Evolutionary conservation across 2,797 vertebrate genomes (phyloP).

Genomic region (Brachyalestes nurse): DNA sequence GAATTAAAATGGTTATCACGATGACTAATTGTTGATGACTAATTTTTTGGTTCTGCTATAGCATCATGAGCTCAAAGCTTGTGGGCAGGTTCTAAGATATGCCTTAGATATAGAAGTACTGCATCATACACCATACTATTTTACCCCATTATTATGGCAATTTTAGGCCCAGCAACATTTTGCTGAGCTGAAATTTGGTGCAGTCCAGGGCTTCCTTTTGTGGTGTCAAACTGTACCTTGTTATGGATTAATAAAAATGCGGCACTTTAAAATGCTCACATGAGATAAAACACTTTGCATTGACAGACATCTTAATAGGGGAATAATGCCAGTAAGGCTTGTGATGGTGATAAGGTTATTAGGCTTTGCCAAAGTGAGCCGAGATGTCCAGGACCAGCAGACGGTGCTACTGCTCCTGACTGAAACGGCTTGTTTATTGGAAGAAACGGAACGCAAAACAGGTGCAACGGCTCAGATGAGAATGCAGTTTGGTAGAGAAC

Average conservation of each 20-base stretch:
- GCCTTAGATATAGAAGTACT: not conserved
- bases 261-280: not conserved
- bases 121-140: not conserved
- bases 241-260: not conserved
- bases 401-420: conserved; percentile 49
- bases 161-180: not conserved
- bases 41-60: no score
- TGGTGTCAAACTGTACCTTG: not conserved
- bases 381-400: conserved; percentile 8
- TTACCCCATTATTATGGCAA: not conserved
- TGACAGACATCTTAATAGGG: not conserved
- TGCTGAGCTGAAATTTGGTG: not conserved
- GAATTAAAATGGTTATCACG: no score
- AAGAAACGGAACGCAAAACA: conserved; percentile 72
- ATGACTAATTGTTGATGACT: no score
- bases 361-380: conserved; percentile 26
- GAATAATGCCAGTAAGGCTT: not conserved
- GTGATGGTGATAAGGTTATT: not conserved
- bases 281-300: not conserved
- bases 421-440: conserved; percentile 63
- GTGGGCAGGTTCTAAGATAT: not conserved
- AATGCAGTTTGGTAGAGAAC: conserved; percentile 64
- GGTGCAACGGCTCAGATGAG: conserved; percentile 71
- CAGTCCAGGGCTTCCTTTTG: not conserved
- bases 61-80: no score